Base-by-base conservation (phyloP, 2,888 invertebrate species). In the Melipona beecheii region DNA sequence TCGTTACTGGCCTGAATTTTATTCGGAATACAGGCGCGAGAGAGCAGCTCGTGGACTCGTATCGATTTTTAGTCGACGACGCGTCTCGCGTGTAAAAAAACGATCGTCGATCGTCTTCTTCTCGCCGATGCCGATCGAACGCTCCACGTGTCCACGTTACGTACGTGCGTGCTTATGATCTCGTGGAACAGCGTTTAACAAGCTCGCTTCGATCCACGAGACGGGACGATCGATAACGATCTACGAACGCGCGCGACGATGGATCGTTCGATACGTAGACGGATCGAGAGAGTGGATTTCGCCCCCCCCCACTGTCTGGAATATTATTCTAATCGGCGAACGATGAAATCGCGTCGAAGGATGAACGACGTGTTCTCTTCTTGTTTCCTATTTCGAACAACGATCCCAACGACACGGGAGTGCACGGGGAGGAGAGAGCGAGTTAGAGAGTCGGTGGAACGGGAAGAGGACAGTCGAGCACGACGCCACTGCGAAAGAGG, bases 1-100 rank as follows among this genome's bases (percentile, higher is more conserved):
- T 75, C 85, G 90, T 90, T 89, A 87, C 90, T 93, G 92, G 90
- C 92, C 93, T 92, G 91, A 89, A 93, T 93, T 93, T 93, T 92
- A 92, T 93, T 92, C 92, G 85, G 86, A 86, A 89, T 90, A 89
- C 88, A 76, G 78, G 49, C 84, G 78, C 90, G 78, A 75, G 49
- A 82, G 78, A 76, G 52, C 86, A 73, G 68, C 82, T 60, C 87
- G 71, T 79, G 74, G 54, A 9, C 27, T 43, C 64, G 72, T 81
- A 83, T 89, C 89, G 89, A 82, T 85, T 85, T 27, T 81, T 62
- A 64, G 56, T 54, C 54, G 19, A 50, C 60, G 84, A 84, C 86
- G 77, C 74, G 75, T 60, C 58, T 66, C 74, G 27, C 21, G 62
- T n/a, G 72, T 69, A 79, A 77, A 79, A 77, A 89, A 72, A 56